Conservation (phyloP, 2,113 vertebrate species). For the Actenoides hombroni region DNA sequence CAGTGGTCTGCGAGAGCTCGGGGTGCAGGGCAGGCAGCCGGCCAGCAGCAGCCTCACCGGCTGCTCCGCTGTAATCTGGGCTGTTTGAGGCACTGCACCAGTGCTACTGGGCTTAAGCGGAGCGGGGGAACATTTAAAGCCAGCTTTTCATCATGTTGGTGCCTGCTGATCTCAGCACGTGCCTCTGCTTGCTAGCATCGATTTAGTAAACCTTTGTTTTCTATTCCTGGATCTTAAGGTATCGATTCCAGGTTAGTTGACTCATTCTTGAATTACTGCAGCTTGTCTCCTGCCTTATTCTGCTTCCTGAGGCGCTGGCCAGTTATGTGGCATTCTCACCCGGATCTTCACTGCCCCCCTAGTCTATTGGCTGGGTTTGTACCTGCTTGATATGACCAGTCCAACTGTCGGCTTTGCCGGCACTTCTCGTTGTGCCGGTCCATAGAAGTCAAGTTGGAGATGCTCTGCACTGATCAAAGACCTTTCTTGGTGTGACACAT, state of each 20-base stretch:
- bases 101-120: background rate
- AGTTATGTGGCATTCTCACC: background rate
- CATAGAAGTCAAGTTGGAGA: background rate
- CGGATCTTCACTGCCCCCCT: background rate
- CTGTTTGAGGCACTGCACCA: background rate
- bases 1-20: rapidly evolving
- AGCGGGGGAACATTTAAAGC: background rate
- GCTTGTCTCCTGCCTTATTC: background rate
- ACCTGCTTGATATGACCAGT: background rate
- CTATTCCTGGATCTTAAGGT: background rate
- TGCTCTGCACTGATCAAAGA: background rate
- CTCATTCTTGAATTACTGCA: background rate
- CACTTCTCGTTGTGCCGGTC: background rate
- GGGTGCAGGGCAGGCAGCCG: background rate
- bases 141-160: background rate
- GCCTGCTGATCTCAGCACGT: background rate
- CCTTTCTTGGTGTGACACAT: background rate
- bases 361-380: background rate
- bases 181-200: background rate
- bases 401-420: background rate
- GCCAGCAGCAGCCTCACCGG: background rate
- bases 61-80: background rate
- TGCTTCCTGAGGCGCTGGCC: background rate
- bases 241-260: background rate
- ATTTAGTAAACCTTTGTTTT: background rate